phyloP scores from a whole-genome alignment of 2,113 vertebrate genomes.

The Pontoporia blainvillei region DNA sequence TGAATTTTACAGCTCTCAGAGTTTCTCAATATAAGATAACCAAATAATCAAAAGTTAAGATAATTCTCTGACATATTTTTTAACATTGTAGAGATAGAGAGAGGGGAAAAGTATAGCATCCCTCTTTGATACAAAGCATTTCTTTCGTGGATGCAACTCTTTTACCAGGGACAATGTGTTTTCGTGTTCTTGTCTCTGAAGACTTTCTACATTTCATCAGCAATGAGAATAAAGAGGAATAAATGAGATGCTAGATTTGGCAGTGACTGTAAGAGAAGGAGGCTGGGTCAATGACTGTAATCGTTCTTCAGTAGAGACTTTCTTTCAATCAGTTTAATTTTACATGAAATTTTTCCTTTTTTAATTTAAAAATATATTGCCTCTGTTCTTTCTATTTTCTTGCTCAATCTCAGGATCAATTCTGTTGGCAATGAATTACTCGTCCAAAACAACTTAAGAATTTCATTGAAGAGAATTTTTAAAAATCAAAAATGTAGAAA shows the following conservation, averaged over 20 bases:
- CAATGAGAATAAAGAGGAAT: not conserved
- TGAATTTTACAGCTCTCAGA: not conserved
- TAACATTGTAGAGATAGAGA: not conserved
- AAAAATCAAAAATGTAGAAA: not conserved
- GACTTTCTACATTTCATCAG: not conserved
- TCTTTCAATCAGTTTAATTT: not conserved
- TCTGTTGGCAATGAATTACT: not conserved
- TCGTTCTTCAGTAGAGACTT: not conserved
- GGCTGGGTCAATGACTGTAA: not conserved
- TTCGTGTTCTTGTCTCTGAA: not conserved
- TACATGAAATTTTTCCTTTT: not conserved
- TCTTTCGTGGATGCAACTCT: not conserved
- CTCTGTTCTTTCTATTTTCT: not conserved
- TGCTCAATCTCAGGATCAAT: not conserved
- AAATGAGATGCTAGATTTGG: not conserved
- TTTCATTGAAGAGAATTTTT: conserved; percentile 2
- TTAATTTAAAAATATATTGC: not conserved
- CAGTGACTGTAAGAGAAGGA: not conserved
- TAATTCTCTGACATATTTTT: not conserved
- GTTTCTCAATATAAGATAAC: not conserved
- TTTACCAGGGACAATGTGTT: not conserved
- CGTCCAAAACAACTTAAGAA: not conserved
- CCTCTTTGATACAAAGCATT: not conserved
- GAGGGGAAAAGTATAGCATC: not conserved
- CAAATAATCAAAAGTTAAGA: not conserved